Evolutionary conservation across 2,113 vertebrate genomes (phyloP).

Genomic region (Salvelinus alpinus): DNA sequence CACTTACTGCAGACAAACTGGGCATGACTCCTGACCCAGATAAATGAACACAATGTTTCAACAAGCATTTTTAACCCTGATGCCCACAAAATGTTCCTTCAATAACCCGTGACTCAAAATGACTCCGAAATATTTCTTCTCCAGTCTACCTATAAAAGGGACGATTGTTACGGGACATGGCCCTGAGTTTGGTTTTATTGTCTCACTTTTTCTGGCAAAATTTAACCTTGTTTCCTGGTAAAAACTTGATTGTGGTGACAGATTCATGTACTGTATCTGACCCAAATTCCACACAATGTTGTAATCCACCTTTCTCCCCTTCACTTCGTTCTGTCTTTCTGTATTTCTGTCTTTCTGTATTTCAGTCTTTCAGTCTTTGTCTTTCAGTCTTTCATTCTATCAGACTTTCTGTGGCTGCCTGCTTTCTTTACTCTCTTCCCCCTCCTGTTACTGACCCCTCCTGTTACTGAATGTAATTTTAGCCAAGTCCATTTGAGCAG

Average conservation of each 20-base stretch:
- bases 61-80: no score
- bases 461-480: slow-evolving; percentile 31
- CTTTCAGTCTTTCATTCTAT: no score
- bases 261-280: slow-evolving; percentile 39
- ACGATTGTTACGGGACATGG: not conserved
- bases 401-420: slow-evolving; percentile 2
- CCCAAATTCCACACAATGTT: slow-evolving; percentile 43
- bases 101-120: no score
- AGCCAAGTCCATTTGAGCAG: slow-evolving; percentile 33
- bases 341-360: no score
- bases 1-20: no score
- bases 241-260: slow-evolving; percentile 42
- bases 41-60: no score
- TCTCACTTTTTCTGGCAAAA: slow-evolving; percentile 29
- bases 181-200: slow-evolving; percentile 21
- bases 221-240: slow-evolving; percentile 39
- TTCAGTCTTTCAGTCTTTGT: no score
- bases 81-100: no score
- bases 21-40: no score
- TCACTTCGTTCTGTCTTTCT: slow-evolving; percentile 2
- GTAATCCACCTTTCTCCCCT: slow-evolving; percentile 21
- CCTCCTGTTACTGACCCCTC: slow-evolving; percentile 15
- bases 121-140: no score
- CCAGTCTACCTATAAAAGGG: no score
- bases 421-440: not conserved